Evolutionary conservation across 92 coral and sea anemone species (phyloP), one percentile per base, ranked within the genome.

Genomic region (Diadumene lineata): DNA sequence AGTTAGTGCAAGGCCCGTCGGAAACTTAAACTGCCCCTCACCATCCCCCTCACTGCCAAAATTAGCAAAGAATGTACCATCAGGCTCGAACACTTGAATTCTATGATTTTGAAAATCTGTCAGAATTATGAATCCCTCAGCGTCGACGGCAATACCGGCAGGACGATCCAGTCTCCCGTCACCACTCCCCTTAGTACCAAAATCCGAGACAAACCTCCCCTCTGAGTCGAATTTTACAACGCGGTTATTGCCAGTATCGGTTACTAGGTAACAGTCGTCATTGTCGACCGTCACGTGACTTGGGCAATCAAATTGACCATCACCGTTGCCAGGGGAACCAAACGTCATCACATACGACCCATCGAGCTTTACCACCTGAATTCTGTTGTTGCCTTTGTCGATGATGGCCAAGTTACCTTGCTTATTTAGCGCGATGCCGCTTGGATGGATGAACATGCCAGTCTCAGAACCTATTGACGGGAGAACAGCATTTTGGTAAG

Each of bases 201-300:
- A 90, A 33, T 79, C 70, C 50, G 60, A 81, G 26, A 72, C 90
- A 43, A 79, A 77, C 50, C 76, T 90, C 34, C 97, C 92, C 10
- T 56, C 77, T 53, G 83, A 68, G 46, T 76, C 83, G 75, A 90
- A 90, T 80, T 90, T 90, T 50, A 90, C 97, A 25, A 90, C 74
- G 55, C 97, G 89, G 92, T 90, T 87, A 80, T 90, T 90, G 32
- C 89, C 97, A 11, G 97, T 89, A 64, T 90, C 97, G 74, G 97
- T 90, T 60, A 90, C 97, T 46, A 87, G 56, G 86, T 84, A 90
- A 81, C 90, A 87, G 66, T 87, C 75, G 82, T 90, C 97, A 1
- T 84, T 69, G 44, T 92, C 80, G 11, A 77, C 62, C 19, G 97
- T 84, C 78, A 90, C 87, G 81, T 90, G 92, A 76, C 92, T 90